phyloP scores from a whole-genome alignment of 2,888 invertebrate genomes.

The Coelopa pilipes region DNA sequence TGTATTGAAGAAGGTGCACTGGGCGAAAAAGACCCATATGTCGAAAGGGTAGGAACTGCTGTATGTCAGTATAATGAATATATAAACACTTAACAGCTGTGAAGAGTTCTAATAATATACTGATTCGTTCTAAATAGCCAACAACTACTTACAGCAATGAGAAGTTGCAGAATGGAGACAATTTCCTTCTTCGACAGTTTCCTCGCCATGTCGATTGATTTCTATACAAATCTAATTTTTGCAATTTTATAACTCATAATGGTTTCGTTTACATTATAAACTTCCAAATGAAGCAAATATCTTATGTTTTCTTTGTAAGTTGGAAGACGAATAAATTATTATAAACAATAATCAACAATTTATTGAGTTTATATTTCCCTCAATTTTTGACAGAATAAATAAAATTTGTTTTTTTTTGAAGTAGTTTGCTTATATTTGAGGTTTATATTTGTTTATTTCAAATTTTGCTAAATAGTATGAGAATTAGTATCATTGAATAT shows the following conservation, averaged over 20 bases:
- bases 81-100: constrained; percentile 24
- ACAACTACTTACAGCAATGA: constrained; percentile 40
- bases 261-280: no score
- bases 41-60: constrained; percentile 26
- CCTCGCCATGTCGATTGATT: neutral
- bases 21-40: constrained; percentile 23
- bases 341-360: neutral
- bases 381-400: neutral
- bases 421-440: neutral
- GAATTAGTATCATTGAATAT: no score
- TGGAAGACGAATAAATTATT: no score
- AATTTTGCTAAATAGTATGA: neutral
- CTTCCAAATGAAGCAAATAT: no score
- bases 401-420: no score
- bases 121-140: neutral
- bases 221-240: neutral
- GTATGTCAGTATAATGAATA: constrained; percentile 9
- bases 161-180: constrained; percentile 40
- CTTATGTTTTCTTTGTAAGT: no score
- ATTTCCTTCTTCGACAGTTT: constrained; percentile 38
- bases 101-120: constrained; percentile 19
- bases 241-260: no score
- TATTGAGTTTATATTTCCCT: neutral
- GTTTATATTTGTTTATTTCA: neutral
- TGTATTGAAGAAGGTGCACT: constrained; percentile 8